These are phyloP conservation scores for Fopius arisanus DNA, from an alignment of 1,140 invertebrate species.

Conservation along the genomic window DNA sequence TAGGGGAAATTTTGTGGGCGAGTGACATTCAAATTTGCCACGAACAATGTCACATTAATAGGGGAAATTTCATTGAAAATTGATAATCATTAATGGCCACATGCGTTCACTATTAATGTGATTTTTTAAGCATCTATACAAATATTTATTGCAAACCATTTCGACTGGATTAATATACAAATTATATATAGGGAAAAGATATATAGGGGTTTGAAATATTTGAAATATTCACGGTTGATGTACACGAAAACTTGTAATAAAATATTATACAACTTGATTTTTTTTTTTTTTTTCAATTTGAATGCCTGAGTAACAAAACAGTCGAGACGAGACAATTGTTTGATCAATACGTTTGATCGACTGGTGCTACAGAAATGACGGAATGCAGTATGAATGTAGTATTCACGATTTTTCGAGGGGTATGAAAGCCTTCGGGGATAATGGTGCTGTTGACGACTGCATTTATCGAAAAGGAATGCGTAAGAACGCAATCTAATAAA, in stretches of 20 bases:
- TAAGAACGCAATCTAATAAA: constrained; percentile 43
- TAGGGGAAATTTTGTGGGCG: no score
- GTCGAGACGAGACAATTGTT: neutral
- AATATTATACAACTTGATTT: neutral
- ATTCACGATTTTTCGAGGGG: neutral
- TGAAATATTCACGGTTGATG: neutral
- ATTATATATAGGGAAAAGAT: neutral
- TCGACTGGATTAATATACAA: neutral
- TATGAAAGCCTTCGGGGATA: neutral
- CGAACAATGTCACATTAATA: no score
- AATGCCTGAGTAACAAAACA: neutral
- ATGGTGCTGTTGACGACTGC: constrained; percentile 45
- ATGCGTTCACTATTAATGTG: neutral
- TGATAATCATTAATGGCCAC: neutral
- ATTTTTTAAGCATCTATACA: neutral
- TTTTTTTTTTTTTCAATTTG: neutral
- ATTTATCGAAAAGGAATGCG: constrained; percentile 47
- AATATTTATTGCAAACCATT: neutral
- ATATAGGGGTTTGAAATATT: no score
- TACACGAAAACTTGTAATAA: constrained; percentile 9
- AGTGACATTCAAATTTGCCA: no score
- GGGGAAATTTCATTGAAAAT: neutral
- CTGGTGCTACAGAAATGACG: neutral
- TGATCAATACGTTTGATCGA: neutral
- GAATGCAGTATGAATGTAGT: neutral